These are phyloP conservation scores for Epirrhoe tristata DNA, from an alignment of 2,888 invertebrate species.

Conservation along the genomic window DNA sequence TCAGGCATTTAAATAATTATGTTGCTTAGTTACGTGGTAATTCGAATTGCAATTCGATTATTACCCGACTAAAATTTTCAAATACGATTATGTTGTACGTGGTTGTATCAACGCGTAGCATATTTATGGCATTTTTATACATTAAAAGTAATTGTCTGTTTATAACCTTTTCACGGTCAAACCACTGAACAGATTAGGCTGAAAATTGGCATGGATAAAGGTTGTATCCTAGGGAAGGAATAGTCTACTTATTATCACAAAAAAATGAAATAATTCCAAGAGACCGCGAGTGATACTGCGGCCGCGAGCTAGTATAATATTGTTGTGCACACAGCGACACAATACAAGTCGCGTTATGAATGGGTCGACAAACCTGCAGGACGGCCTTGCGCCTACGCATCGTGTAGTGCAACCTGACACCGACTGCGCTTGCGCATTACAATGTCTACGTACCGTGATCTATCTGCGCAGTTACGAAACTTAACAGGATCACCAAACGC, in stretches of 20 bases:
- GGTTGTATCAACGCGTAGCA: no score
- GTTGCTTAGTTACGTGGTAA: no score
- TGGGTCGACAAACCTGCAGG: slow-evolving; percentile 34
- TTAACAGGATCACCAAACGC: neutral
- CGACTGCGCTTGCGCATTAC: slow-evolving; percentile 12
- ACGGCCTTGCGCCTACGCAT: slow-evolving; percentile 43
- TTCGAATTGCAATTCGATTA: no score
- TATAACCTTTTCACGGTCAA: neutral
- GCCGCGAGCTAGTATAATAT: neutral
- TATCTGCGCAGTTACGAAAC: neutral
- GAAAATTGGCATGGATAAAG: neutral
- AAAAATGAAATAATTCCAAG: no score
- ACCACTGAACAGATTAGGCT: neutral
- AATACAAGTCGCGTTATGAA: slow-evolving; percentile 32
- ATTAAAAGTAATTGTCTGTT: no score
- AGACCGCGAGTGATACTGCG: no score
- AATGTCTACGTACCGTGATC: slow-evolving; percentile 1
- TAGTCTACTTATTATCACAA: no score
- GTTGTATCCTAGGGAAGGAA: no score
- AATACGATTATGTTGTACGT: no score
- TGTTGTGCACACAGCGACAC: slow-evolving; percentile 6
- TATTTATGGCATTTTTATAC: no score
- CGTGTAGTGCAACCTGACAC: slow-evolving; percentile 27
- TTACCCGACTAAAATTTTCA: no score
- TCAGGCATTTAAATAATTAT: no score